Conservation (phyloP, 2,797 vertebrate genomes). For the Astyanax mexicanus region DNA sequence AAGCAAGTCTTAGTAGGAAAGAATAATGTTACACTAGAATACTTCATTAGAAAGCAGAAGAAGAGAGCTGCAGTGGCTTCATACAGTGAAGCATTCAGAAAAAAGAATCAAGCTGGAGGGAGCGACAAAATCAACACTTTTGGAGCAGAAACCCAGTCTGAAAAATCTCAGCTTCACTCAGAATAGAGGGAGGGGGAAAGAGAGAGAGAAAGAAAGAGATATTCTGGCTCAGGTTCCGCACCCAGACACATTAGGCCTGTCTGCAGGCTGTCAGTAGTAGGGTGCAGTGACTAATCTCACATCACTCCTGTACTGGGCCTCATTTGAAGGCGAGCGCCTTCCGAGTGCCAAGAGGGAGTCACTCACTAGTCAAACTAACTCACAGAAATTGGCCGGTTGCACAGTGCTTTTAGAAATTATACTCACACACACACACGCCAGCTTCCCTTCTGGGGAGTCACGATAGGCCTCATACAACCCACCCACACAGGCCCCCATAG, state of each 20-base stretch:
- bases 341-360: constrained; percentile 40
- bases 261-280: constrained; percentile 43
- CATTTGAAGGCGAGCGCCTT: constrained; percentile 25
- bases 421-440: constrained; percentile 23
- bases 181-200: background rate
- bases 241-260: constrained; percentile 44
- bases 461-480: constrained; percentile 30
- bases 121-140: constrained; percentile 16
- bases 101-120: background rate
- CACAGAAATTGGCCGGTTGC: constrained; percentile 38
- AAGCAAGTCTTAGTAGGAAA: constrained; percentile 1
- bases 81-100: constrained; percentile 1
- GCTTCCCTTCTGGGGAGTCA: constrained; percentile 37
- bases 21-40: background rate
- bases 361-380: constrained; percentile 39
- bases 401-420: constrained; percentile 36
- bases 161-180: constrained; percentile 23
- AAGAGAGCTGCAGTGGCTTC: constrained; percentile 22
- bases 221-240: constrained; percentile 35
- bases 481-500: constrained; percentile 21
- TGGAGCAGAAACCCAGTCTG: background rate
- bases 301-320: constrained; percentile 36
- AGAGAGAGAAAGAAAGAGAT: background rate
- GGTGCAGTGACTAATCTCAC: constrained; percentile 45
- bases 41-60: constrained; percentile 5